Conservation (phyloP, 1,140 invertebrate genomes). For the Macrobrachium nipponense region DNA sequence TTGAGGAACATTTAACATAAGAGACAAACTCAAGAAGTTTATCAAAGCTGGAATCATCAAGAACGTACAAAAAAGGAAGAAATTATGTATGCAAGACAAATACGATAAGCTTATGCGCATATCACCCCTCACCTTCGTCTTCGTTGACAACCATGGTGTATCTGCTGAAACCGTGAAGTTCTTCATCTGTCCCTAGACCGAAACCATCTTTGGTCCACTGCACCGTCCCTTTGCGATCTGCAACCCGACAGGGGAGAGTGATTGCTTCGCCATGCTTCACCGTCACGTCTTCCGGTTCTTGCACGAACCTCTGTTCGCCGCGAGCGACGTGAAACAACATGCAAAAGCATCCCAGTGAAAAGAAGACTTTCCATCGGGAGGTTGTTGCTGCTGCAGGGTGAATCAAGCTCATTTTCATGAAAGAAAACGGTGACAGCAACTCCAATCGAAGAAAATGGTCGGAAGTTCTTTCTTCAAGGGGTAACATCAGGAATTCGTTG, state of each 20-base stretch:
- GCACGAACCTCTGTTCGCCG: slow-evolving; percentile 48
- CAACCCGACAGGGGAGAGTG: slow-evolving; percentile 70
- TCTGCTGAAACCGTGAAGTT: slow-evolving; percentile 88
- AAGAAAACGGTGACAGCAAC: not conserved
- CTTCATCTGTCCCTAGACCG: slow-evolving; percentile 87
- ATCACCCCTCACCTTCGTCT: slow-evolving; percentile 27
- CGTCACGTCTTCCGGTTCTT: slow-evolving; percentile 49
- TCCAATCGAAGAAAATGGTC: not conserved
- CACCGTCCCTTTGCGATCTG: slow-evolving; percentile 85
- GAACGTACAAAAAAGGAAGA: too few species aligned
- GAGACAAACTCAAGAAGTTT: too few species aligned
- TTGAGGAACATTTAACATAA: too few species aligned
- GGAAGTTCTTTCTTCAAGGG: not conserved
- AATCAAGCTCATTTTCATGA: slow-evolving; percentile 12
- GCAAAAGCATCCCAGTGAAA: not conserved
- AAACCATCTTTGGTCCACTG: slow-evolving; percentile 97
- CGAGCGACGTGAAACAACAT: not conserved
- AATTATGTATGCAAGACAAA: too few species aligned
- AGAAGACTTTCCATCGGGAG: not conserved
- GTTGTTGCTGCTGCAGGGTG: not conserved
- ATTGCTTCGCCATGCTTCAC: slow-evolving; percentile 53
- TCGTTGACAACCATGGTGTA: slow-evolving; percentile 82
- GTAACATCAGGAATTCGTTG: not conserved
- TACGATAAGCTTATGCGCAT: too few species aligned
- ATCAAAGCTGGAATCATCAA: too few species aligned